phyloP scores from a whole-genome alignment of 2,888 invertebrate species.

The Pimpla rufipes region DNA sequence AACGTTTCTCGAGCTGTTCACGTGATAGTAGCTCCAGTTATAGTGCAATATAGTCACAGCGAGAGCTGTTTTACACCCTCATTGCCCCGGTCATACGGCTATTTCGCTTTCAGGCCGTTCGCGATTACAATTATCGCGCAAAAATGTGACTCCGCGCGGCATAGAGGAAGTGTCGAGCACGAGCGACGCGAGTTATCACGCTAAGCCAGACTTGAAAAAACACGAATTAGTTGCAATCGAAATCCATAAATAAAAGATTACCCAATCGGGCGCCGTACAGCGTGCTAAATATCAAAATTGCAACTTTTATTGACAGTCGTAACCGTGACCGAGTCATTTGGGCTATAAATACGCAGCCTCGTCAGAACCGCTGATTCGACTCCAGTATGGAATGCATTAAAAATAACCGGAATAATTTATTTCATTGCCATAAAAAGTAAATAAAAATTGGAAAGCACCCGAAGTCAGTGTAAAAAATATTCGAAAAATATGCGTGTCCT shows the following conservation, averaged over 20 bases:
- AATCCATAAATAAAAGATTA: neutral
- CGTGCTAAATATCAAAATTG: neutral
- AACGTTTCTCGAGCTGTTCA: constrained; percentile 21
- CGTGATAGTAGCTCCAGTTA: neutral
- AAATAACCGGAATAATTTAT: neutral
- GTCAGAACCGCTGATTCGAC: neutral
- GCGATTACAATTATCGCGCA: constrained; percentile 41
- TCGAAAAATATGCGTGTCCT: neutral
- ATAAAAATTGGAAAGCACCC: neutral
- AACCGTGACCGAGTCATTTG: neutral
- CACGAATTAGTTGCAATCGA: constrained; percentile 21
- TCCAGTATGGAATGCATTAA: neutral
- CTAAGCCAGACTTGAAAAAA: constrained; percentile 24
- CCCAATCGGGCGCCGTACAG: neutral
- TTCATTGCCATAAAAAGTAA: neutral
- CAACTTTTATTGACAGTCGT: neutral
- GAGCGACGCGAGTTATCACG: neutral
- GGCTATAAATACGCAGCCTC: neutral
- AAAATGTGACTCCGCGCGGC: neutral
- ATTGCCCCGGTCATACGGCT: neutral
- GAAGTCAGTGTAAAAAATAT: neutral
- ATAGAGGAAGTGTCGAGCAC: neutral
- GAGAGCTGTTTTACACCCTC: neutral
- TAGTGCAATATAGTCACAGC: neutral
- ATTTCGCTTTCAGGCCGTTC: neutral